Conservation (phyloP, 1,140 invertebrate species). For the Drosophila santomea region DNA sequence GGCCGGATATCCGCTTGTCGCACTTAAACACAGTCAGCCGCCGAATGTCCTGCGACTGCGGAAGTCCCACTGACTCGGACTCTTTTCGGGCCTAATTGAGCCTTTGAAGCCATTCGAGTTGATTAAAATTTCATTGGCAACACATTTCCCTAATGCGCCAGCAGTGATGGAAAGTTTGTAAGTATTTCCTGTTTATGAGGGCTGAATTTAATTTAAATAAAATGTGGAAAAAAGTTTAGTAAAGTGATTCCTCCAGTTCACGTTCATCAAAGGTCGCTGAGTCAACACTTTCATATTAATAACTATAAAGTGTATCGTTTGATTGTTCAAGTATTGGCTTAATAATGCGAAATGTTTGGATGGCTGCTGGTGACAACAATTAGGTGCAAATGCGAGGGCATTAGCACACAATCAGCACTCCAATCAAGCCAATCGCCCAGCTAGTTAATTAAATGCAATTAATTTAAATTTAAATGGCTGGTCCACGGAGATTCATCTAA, state of each 20-base stretch:
- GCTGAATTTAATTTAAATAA: slow-evolving; percentile 6
- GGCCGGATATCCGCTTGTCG: slow-evolving; percentile 73
- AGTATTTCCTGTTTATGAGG: slow-evolving; percentile 6
- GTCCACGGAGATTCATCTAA: slow-evolving; percentile 37
- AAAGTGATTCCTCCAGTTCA: too few species aligned
- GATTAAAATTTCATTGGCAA: slow-evolving; percentile 64
- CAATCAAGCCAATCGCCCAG: slow-evolving; percentile 45
- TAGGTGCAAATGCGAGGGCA: slow-evolving; percentile 28
- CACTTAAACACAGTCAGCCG: slow-evolving; percentile 59
- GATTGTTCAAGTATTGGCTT: slow-evolving; percentile 16
- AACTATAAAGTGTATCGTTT: neutral
- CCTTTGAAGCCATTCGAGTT: slow-evolving; percentile 51
- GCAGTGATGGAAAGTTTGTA: neutral
- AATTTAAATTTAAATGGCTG: slow-evolving; percentile 58
- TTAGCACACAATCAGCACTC: slow-evolving; percentile 6
- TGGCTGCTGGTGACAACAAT: slow-evolving; percentile 21
- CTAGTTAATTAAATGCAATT: slow-evolving; percentile 60
- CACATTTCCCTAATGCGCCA: slow-evolving; percentile 45
- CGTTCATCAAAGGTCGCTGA: too few species aligned
- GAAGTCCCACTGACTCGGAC: slow-evolving; percentile 36
- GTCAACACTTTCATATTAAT: too few species aligned
- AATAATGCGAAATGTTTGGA: slow-evolving; percentile 5
- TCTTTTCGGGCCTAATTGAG: slow-evolving; percentile 54
- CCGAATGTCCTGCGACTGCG: slow-evolving; percentile 28
- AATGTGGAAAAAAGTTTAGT: neutral